Base-by-base conservation (phyloP, 2,888 invertebrate genomes). In the Plemyria rubiginata region DNA sequence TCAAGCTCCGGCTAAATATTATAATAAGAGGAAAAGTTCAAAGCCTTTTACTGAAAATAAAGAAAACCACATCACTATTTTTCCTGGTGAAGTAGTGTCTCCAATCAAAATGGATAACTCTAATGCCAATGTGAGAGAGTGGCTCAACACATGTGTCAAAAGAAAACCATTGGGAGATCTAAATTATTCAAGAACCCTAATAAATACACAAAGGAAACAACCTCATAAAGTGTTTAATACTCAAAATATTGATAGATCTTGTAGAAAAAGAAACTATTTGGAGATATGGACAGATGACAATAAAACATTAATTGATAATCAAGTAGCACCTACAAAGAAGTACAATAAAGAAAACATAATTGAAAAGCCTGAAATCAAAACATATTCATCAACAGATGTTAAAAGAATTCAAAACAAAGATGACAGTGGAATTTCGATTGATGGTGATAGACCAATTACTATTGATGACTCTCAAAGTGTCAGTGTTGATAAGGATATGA, bases 1-100 rank as follows among this genome's bases (percentile, higher is more conserved):
- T 68, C 90, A 92, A 80, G 92, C 89, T 63, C 84, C 85, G 50
- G 59, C 68, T 22, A 90, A 86, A 70, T 92, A 92, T 76, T 80
- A 62, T 62, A 92, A 92, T 70, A 91, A 86, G 75, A 84, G 84
- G 59, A 91, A 84, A 78, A 84, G 81, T 68, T 67, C 68, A n/a
- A 74, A 68, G 50, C 29, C 22, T 46, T 72, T 65, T 4, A 53
- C 22, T 41, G 68, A 68, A 60, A 72, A 73, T 54, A 87, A 87
- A 74, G 84, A 86, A 79, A 88, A 85, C 53, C 72, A 53, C 53
- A 59, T 65, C 52, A 70, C 66, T 53, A 63, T 69, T 32, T 79
- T 84, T 59, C 80, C 81, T 66, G 89, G 88, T 59, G 88, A 91
- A 78, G 68, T 73, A 60, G 74, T 76, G 48, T 74, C 63, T 46